Percentiles rank a stretch among this genome's conserved stretches.
Conservation (phyloP, 2,113 vertebrate species). For the Dipodomys ordii region DNA sequence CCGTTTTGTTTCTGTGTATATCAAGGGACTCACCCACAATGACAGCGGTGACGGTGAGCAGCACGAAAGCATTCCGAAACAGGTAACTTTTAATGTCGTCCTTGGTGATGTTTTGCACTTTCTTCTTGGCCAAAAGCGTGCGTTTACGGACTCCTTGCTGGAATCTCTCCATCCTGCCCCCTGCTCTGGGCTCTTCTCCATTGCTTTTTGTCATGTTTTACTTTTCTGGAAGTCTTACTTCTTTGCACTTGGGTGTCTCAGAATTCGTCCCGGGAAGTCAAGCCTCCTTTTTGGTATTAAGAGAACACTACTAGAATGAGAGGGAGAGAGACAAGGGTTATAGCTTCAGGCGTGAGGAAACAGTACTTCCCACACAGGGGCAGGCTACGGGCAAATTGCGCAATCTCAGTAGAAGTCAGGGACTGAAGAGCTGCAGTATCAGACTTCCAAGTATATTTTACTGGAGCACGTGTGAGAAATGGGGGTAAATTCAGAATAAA, state of each 20-base stretch:
- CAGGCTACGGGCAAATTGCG: neutral
- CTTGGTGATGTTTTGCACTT: conserved; percentile 92
- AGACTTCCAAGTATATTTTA: conserved; percentile 4
- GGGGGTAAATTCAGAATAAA: neutral
- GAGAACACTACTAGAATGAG: conserved; percentile 75
- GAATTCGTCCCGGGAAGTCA: conserved; percentile 74
- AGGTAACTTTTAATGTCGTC: conserved; percentile 93
- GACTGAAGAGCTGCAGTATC: neutral
- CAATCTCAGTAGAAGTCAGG: neutral
- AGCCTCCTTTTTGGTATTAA: conserved; percentile 44
- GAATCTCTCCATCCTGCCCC: conserved; percentile 91
- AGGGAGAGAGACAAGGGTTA: conserved; percentile 71
- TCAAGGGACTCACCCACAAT: conserved; percentile 93
- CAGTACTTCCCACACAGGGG: neutral
- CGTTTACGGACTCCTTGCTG: conserved; percentile 91
- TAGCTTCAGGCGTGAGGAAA: conserved; percentile 42
- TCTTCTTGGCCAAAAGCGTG: conserved; percentile 92
- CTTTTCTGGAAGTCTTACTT: conserved; percentile 61
- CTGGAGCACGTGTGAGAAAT: neutral
- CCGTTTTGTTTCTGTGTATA: conserved; percentile 13
- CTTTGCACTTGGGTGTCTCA: conserved; percentile 55
- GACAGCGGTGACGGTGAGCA: conserved; percentile 95
- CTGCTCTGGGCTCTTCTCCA: conserved; percentile 89
- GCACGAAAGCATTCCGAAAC: conserved; percentile 94
- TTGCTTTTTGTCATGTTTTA: conserved; percentile 92